Conservation (phyloP, 2,888 invertebrate species). For the Cantharis rustica region DNA sequence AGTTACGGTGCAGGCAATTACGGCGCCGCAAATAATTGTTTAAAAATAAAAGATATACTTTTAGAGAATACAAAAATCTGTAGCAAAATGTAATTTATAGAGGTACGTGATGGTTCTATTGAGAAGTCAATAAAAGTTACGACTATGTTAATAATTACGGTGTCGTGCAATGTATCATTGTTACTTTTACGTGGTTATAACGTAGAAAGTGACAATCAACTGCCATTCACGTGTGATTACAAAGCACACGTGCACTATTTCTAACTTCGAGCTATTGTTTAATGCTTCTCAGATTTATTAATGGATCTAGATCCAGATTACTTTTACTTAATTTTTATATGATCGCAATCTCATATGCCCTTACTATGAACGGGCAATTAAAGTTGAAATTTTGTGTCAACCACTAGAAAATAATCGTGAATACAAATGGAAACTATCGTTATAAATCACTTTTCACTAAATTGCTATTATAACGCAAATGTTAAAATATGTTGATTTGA, state of each 20-base stretch:
- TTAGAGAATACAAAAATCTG: background rate
- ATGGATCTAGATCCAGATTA: background rate
- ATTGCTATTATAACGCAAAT: background rate
- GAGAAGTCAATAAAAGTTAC: background rate
- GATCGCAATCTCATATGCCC: background rate
- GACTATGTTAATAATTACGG: constrained; percentile 22
- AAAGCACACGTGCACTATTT: constrained; percentile 31
- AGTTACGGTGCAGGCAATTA: background rate
- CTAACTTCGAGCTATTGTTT: constrained; percentile 13
- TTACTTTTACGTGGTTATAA: constrained; percentile 15
- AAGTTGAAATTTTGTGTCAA: background rate
- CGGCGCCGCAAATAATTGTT: background rate
- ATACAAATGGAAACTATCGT: background rate
- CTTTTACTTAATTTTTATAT: constrained; percentile 1
- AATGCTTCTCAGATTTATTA: constrained; percentile 5
- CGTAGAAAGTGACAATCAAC: constrained; percentile 34
- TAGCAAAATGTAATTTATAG: background rate
- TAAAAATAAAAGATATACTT: background rate
- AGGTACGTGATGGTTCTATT: background rate
- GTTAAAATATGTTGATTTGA: background rate
- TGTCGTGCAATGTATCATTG: constrained; percentile 30
- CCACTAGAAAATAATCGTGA: background rate
- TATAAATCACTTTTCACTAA: background rate
- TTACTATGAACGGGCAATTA: background rate
- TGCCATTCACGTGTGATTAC: constrained; percentile 31